Evolutionary conservation across 92 coral and sea anemone species (phyloP).

Genomic region (Porites lobata): DNA sequence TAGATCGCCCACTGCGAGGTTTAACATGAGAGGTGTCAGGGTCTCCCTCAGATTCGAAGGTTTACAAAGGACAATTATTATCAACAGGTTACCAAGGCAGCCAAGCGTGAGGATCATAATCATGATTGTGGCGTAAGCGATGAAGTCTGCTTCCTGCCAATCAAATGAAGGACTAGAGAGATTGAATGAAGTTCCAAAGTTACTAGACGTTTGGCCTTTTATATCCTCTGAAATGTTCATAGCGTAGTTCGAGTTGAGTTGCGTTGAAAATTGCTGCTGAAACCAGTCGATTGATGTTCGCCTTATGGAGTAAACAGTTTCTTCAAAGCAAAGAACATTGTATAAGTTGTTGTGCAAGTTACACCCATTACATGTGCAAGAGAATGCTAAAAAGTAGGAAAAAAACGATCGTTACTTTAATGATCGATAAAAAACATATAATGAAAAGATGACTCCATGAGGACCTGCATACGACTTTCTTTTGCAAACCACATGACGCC

Average conservation of each 20-base stretch:
- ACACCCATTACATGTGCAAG: no score
- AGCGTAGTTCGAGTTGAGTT: not conserved
- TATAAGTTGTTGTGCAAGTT: no score
- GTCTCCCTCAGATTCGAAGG: conserved; percentile 50
- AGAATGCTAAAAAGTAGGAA: no score
- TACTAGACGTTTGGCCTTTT: not conserved
- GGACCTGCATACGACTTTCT: no score
- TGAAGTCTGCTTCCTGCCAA: conserved; percentile 12
- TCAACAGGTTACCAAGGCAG: conserved; percentile 62
- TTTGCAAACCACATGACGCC: no score
- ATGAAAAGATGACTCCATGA: no score
- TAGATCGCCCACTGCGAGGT: conserved; percentile 57
- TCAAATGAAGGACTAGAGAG: not conserved
- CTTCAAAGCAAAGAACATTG: no score
- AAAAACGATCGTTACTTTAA: no score
- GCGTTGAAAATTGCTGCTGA: not conserved
- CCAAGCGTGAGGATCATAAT: conserved; percentile 48
- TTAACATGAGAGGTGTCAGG: conserved; percentile 63
- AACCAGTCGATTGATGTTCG: no score
- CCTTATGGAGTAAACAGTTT: no score
- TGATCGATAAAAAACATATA: no score
- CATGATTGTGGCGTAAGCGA: conserved; percentile 45
- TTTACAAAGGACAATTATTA: conserved; percentile 52
- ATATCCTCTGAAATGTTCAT: conserved; percentile 17
- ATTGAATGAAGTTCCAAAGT: not conserved